Conservation (phyloP, 2,797 vertebrate genomes). For the Cossypha polioptera region DNA sequence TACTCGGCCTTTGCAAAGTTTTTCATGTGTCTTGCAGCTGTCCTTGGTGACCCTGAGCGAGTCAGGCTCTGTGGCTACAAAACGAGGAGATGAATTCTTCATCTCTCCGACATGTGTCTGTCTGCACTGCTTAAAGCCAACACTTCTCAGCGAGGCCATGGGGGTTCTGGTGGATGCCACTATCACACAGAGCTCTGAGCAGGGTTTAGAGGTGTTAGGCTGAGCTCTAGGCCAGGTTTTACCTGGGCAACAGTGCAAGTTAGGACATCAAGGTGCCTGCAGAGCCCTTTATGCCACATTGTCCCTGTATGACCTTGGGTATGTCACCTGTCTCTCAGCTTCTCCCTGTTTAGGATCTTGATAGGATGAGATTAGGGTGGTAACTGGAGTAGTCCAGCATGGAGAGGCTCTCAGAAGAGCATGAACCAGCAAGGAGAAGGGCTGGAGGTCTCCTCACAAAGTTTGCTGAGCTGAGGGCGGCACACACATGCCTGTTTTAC, state of each 20-base stretch:
- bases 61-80: background rate
- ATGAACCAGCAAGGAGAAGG: background rate
- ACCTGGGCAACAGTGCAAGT: background rate
- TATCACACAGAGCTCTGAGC: background rate
- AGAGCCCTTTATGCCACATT: fast-evolving
- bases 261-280: background rate
- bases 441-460: background rate
- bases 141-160: fast-evolving
- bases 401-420: background rate
- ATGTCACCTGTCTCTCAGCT: fast-evolving
- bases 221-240: background rate
- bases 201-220: background rate
- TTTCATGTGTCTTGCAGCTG: background rate
- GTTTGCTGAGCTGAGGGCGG: background rate
- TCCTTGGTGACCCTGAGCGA: background rate
- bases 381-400: background rate
- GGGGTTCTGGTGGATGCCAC: background rate
- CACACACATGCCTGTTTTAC: constrained; percentile 11
- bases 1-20: background rate
- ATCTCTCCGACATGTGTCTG: background rate
- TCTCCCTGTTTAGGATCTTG: fast-evolving
- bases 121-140: background rate
- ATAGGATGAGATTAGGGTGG: background rate
- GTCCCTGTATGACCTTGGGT: background rate
- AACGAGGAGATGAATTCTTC: background rate